These are phyloP conservation scores for Salticus scenicus DNA, from an alignment of 2,888 invertebrate species.

Conservation along the genomic window DNA sequence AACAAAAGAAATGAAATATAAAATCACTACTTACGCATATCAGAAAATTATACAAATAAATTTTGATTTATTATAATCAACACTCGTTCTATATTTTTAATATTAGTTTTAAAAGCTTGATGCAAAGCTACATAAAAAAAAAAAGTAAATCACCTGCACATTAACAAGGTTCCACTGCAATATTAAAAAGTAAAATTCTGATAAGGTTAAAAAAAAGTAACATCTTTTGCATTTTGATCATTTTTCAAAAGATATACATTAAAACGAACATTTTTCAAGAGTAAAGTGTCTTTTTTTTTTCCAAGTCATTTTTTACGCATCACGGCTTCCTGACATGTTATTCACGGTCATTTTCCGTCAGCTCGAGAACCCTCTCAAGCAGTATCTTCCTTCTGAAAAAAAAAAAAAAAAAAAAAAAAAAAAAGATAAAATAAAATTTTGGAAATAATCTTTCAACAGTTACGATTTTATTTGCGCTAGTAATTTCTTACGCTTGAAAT, in stretches of 20 bases:
- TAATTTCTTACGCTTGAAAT: background rate
- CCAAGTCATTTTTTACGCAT: background rate
- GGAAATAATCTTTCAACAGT: background rate
- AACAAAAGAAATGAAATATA: too few relatives aligned
- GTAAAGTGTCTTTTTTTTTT: background rate
- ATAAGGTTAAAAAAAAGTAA: background rate
- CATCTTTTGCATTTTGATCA: background rate
- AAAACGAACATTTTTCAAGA: background rate
- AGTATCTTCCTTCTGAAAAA: background rate
- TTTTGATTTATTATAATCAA: too few relatives aligned
- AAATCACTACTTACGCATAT: too few relatives aligned
- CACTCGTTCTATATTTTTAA: too few relatives aligned
- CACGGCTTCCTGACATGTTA: background rate
- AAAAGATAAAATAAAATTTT: background rate
- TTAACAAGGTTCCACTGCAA: background rate
- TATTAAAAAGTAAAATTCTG: background rate
- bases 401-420: too few relatives aligned
- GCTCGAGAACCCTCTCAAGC: background rate
- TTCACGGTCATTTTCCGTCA: conserved; percentile 2
- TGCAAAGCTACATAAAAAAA: too few relatives aligned
- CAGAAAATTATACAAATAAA: too few relatives aligned
- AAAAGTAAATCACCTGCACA: too few relatives aligned
- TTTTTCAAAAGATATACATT: background rate
- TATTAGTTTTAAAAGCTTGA: too few relatives aligned
- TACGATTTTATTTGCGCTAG: background rate